Conservation (phyloP, 2,888 invertebrate genomes). For the Rhimphoctona megacephalus region DNA sequence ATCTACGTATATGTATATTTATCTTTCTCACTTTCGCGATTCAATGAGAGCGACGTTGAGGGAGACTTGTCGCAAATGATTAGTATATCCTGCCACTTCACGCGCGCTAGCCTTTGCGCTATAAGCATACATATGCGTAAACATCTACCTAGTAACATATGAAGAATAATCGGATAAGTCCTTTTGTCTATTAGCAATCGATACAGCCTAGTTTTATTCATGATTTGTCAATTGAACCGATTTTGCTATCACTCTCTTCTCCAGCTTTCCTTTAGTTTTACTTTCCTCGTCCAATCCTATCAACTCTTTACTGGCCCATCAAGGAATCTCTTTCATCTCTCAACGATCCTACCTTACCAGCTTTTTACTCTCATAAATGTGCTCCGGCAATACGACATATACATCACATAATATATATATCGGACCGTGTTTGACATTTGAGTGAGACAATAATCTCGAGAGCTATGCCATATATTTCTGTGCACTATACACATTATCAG, state of each 20-base stretch:
- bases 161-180: not conserved
- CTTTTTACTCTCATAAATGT: constrained; percentile 65
- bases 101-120: constrained; percentile 14
- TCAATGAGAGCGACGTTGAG: constrained; percentile 61
- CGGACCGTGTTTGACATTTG: constrained; percentile 72
- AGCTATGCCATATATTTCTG: constrained; percentile 52
- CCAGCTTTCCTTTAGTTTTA: constrained; percentile 50
- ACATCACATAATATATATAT: constrained; percentile 4
- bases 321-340: constrained; percentile 76
- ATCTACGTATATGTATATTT: constrained; percentile 4
- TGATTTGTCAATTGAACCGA: constrained; percentile 60
- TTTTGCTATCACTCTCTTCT: constrained; percentile 60
- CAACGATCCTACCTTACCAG: constrained; percentile 53
- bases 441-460: constrained; percentile 74
- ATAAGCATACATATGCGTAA: not conserved
- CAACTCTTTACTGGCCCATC: constrained; percentile 69
- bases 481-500: constrained; percentile 10
- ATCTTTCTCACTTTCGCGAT: constrained; percentile 58
- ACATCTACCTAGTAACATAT: not conserved
- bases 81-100: constrained; percentile 73
- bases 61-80: constrained; percentile 77
- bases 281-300: constrained; percentile 60
- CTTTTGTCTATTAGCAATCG: not conserved
- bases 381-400: constrained; percentile 40
- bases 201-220: constrained; percentile 1